phyloP scores from a whole-genome alignment of 2,113 vertebrate genomes.

The Dipodomys ordii region DNA sequence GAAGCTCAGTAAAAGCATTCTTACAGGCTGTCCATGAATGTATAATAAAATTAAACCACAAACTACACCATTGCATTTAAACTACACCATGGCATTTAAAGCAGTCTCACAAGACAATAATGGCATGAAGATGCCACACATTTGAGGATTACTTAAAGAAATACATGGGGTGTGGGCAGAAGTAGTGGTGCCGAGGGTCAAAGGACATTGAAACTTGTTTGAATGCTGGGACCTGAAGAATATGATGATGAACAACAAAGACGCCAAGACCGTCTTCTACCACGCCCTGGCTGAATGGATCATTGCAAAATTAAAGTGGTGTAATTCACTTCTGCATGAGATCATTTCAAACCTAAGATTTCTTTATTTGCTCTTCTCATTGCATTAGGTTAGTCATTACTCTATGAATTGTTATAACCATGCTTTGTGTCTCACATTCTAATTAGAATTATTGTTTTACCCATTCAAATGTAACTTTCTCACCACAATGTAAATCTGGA shows the following conservation, averaged over 20 bases:
- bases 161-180: neutral
- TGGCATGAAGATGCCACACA: rapidly evolving
- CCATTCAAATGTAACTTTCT: neutral
- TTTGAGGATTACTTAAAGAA: neutral
- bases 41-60: neutral
- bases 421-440: neutral
- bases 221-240: neutral
- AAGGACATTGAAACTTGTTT: neutral
- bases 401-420: neutral
- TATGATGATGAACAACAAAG: neutral
- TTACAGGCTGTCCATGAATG: neutral
- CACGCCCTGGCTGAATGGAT: neutral
- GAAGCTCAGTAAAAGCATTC: neutral
- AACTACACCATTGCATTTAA: neutral
- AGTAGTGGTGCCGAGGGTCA: neutral
- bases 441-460: neutral
- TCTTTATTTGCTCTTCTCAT: neutral
- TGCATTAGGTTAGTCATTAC: neutral
- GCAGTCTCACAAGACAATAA: neutral
- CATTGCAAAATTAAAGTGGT: neutral
- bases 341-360: neutral
- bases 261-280: neutral
- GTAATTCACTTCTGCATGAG: neutral
- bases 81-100: neutral
- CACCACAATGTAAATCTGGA: neutral